Conservation (phyloP, 2,797 vertebrate genomes). For the Rhincodon typus region DNA sequence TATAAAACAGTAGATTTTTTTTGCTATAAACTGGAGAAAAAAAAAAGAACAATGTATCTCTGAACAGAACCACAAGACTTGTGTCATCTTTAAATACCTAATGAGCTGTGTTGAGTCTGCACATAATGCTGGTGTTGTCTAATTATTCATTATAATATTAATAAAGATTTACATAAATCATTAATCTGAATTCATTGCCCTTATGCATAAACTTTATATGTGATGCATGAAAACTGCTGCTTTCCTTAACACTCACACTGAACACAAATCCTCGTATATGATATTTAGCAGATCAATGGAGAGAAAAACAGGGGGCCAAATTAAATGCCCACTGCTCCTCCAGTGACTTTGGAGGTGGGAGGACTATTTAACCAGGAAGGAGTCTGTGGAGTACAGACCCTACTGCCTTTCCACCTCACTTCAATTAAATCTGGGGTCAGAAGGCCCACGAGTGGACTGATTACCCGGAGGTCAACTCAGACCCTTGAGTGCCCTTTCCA, state of each 20-base stretch:
- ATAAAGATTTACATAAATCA: slow-evolving; percentile 74
- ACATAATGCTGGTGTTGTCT: slow-evolving; percentile 63
- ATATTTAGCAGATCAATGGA: background rate
- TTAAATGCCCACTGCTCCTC: background rate
- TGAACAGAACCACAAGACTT: slow-evolving; percentile 42
- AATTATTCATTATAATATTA: slow-evolving; percentile 69
- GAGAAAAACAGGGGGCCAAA: background rate
- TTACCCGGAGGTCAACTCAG: background rate
- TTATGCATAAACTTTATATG: slow-evolving; percentile 67
- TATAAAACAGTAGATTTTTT: background rate
- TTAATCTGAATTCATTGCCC: slow-evolving; percentile 73
- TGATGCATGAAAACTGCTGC: slow-evolving; percentile 42
- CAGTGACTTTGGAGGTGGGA: background rate
- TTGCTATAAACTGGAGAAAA: background rate
- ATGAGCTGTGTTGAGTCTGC: slow-evolving; percentile 60
- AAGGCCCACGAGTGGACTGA: background rate
- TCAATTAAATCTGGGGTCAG: background rate
- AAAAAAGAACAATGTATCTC: background rate
- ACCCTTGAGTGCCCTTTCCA: background rate
- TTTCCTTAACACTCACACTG: background rate
- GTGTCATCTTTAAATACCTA: slow-evolving; percentile 56
- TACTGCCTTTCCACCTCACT: background rate
- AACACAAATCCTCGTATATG: background rate
- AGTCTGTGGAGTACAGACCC: too few relatives aligned
- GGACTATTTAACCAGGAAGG: background rate